phyloP scores from a whole-genome alignment of 1,140 invertebrate genomes.

The Macrocentrus cingulum region DNA sequence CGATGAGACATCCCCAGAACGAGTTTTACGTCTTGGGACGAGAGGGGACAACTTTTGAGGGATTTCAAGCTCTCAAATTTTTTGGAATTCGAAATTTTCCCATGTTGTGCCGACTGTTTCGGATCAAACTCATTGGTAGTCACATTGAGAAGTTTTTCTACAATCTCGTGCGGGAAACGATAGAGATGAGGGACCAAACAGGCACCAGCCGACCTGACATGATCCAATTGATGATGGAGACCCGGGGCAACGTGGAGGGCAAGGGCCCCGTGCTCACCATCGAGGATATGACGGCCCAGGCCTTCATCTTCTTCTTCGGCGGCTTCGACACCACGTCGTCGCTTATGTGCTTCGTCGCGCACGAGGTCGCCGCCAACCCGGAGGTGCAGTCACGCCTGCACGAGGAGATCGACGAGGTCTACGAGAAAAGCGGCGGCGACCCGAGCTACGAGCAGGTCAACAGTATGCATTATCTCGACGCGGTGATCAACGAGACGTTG shows the following conservation, averaged over 20 bases:
- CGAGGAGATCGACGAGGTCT: slow-evolving; percentile 60
- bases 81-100: neutral
- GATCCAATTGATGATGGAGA: slow-evolving; percentile 47
- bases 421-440: slow-evolving; percentile 46
- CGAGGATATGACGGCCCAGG: slow-evolving; percentile 62
- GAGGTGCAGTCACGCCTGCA: slow-evolving; percentile 62
- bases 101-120: neutral
- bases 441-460: slow-evolving; percentile 51
- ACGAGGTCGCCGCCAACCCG: slow-evolving; percentile 61
- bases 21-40: slow-evolving; percentile 55
- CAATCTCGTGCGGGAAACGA: slow-evolving; percentile 41
- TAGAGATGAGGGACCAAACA: slow-evolving; percentile 33
- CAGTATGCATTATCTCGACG: slow-evolving; percentile 53
- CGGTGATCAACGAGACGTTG: slow-evolving; percentile 57
- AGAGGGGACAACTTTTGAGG: slow-evolving; percentile 28
- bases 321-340: slow-evolving; percentile 66
- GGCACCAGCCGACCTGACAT: slow-evolving; percentile 41
- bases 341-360: slow-evolving; percentile 58
- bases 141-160: slow-evolving; percentile 36
- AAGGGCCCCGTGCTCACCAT: slow-evolving; percentile 50
- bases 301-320: slow-evolving; percentile 63
- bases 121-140: neutral
- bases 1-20: slow-evolving; percentile 49
- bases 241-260: slow-evolving; percentile 23
- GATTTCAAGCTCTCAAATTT: neutral